Evolutionary conservation across 1,140 invertebrate genomes (phyloP), one percentile per base, ranked within the genome.

Genomic region (Marisa cornuarietis): DNA sequence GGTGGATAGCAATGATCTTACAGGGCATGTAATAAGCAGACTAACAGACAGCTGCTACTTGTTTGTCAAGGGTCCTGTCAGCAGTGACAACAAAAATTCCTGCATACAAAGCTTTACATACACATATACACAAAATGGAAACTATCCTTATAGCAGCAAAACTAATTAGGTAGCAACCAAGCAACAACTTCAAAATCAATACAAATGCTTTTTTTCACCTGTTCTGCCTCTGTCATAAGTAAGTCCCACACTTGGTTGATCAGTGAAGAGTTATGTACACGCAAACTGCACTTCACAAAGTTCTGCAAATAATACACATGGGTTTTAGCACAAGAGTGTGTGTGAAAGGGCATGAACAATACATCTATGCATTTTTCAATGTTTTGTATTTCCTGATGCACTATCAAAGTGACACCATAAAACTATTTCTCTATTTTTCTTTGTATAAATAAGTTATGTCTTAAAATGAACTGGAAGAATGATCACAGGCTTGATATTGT

Each of bases 231-330:
- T 51, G 76, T 81, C 81, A 85, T 84, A 18, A 86, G 76, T 18
- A 83, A 42, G 51, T 86, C 79, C 85, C 86, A 86, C 54, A 82
- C 84, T 76, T 86, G 79, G 51, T 65, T 63, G 14, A 81, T 77
- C 31, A 85, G 65, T 16, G 68, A 16, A n/a, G 58, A 65, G 76
- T 85, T 82, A 24, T 77, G 31, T 13, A 82, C 71, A 63, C 83
- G 80, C 76, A 87, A 71, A 81, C 84, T 85, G 81, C 84, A 85
- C 54, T 78, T 81, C 16, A 85, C 68, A 76, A 87, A 87, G 81
- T 87, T 87, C 86, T 87, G 81, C n/a, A 74, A 79, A 24, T 71
- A 76, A 78, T 52, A 42, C 24, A 74, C 61, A 52, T 54, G 51
- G 51, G 14, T 20, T 68, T 16, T 68, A 49, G 49, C 10, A 79